A percentile compares a stretch with the other conserved stretches of the same genome.
These are phyloP conservation scores for Amitus sp. DNA, from an alignment of 2,888 invertebrate genomes.

Conservation along the genomic window DNA sequence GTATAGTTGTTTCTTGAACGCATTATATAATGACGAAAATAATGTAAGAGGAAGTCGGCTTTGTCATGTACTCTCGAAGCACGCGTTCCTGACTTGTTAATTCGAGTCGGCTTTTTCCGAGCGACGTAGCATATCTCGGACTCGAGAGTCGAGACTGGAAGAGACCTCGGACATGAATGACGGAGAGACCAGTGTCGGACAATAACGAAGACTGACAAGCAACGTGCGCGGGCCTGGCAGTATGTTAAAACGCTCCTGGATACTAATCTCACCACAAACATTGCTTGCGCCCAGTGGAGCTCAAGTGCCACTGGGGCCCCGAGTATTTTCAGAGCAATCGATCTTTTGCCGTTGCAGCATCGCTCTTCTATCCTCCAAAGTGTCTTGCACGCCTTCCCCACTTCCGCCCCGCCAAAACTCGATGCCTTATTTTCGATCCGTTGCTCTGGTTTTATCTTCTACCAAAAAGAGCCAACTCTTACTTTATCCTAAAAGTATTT, in stretches of 20 bases:
- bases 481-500: too few relatives aligned
- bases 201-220: conserved; percentile 58
- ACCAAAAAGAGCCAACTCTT: too few relatives aligned
- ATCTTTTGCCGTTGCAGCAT: conserved; percentile 8
- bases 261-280: conserved; percentile 64
- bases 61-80: too few relatives aligned
- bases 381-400: not conserved
- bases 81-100: too few relatives aligned
- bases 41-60: too few relatives aligned
- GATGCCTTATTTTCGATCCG: conserved; percentile 1
- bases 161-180: conserved; percentile 39
- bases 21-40: too few relatives aligned
- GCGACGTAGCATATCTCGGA: too few relatives aligned
- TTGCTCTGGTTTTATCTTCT: not conserved
- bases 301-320: conserved; percentile 43
- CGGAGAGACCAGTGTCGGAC: conserved; percentile 8
- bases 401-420: conserved; percentile 4
- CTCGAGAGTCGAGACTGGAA: conserved; percentile 55
- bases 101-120: too few relatives aligned
- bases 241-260: conserved; percentile 56
- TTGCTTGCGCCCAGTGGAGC: conserved; percentile 53
- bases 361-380: not conserved
- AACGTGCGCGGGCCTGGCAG: conserved; percentile 59
- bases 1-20: too few relatives aligned
- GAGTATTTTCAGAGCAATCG: conserved; percentile 34